A percentile compares a stretch with the other conserved stretches of the same genome.
phyloP scores from a whole-genome alignment of 2,888 invertebrate genomes.

The Acronicta psi region DNA sequence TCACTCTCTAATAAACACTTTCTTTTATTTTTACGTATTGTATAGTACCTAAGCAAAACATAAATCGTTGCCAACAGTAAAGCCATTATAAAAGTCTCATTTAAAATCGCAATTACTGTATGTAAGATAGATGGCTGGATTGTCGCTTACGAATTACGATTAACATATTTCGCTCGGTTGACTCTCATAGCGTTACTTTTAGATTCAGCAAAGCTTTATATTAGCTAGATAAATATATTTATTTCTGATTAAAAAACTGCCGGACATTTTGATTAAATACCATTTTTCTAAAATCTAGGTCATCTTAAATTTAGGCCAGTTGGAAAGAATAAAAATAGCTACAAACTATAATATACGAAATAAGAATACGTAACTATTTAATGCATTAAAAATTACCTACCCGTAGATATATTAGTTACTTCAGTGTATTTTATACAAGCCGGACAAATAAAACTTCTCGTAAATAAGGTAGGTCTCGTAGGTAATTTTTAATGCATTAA shows the following conservation, averaged over 20 bases:
- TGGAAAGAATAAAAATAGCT: neutral
- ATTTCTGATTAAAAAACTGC: conserved; percentile 4
- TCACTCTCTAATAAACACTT: conserved; percentile 3
- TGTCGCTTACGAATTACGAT: conserved; percentile 33
- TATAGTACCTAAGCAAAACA: conserved; percentile 22
- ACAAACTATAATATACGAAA: neutral
- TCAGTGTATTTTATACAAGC: too few relatives aligned
- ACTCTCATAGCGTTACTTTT: conserved; percentile 11
- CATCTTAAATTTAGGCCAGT: too few relatives aligned
- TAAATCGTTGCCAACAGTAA: conserved; percentile 29
- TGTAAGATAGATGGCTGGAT: conserved; percentile 36
- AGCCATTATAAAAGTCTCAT: conserved; percentile 21
- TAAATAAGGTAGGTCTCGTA: too few relatives aligned
- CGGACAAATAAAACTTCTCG: too few relatives aligned
- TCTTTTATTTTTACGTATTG: conserved; percentile 22
- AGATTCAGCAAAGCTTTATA: conserved; percentile 8
- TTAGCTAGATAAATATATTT: too few relatives aligned
- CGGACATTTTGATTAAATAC: too few relatives aligned
- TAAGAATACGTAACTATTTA: too few relatives aligned
- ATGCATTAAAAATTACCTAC: too few relatives aligned
- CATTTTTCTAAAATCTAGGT: neutral
- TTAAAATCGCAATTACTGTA: conserved; percentile 37
- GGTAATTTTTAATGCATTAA: too few relatives aligned
- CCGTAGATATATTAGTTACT: too few relatives aligned
- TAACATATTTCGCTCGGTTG: conserved; percentile 36